Percentiles rank a stretch among this genome's conserved stretches.
These are phyloP conservation scores for Shinisaurus crocodilurus DNA, from an alignment of 2,113 vertebrate genomes.

Conservation along the genomic window DNA sequence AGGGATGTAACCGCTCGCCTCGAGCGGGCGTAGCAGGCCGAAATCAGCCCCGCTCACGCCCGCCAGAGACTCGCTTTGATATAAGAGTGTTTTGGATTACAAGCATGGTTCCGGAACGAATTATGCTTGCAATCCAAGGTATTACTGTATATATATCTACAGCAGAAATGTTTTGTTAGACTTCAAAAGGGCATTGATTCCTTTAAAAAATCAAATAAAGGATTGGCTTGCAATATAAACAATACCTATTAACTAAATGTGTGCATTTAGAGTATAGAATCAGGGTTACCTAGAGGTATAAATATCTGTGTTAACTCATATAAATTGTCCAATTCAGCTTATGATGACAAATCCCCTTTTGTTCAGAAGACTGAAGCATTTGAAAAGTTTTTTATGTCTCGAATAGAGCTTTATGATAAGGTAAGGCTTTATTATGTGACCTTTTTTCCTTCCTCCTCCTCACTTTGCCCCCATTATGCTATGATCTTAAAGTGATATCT, in stretches of 20 bases:
- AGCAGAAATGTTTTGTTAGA: not conserved
- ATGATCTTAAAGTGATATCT: not conserved
- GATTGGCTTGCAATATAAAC: not conserved
- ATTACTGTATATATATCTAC: too few species aligned
- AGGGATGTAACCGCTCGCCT: too few species aligned
- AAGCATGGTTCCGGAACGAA: too few species aligned
- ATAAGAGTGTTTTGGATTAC: too few species aligned
- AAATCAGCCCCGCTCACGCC: too few species aligned
- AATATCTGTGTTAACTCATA: conserved; percentile 45
- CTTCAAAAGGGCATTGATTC: not conserved
- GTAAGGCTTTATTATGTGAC: conserved; percentile 71
- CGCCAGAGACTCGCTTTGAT: too few species aligned
- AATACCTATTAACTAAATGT: not conserved
- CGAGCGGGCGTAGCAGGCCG: too few species aligned
- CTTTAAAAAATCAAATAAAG: not conserved
- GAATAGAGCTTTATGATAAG: conserved; percentile 95
- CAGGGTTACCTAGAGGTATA: not conserved
- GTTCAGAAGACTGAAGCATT: conserved; percentile 92
- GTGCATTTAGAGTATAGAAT: not conserved
- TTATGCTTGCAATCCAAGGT: too few species aligned
- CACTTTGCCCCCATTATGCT: not conserved
- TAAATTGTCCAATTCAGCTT: conserved; percentile 78
- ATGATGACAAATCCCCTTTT: conserved; percentile 84
- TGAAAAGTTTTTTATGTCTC: conserved; percentile 89
- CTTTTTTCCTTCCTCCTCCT: not conserved